phyloP scores from a whole-genome alignment of 1,140 invertebrate genomes.

The Drosophila repleta region DNA sequence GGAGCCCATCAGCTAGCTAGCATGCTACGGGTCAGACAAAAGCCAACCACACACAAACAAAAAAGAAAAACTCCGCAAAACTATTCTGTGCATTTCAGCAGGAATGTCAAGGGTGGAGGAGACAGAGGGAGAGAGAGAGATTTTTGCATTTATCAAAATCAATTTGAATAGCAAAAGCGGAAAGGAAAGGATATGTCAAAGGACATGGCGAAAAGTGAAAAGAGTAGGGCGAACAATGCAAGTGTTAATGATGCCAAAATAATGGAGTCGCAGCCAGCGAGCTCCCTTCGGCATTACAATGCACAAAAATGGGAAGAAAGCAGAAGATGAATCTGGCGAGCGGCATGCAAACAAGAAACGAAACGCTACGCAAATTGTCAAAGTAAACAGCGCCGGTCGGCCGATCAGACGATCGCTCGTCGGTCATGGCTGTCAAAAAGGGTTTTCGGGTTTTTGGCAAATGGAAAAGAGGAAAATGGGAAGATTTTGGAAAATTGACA shows the following conservation, averaged over 20 bases:
- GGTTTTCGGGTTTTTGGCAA: slow-evolving; percentile 53
- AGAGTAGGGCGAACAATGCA: slow-evolving; percentile 53
- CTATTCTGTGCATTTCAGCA: slow-evolving; percentile 62
- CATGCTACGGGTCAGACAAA: slow-evolving; percentile 25
- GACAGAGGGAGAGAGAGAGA: too few species aligned
- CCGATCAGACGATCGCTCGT: background rate
- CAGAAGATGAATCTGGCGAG: slow-evolving; percentile 30
- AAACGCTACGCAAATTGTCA: slow-evolving; percentile 52
- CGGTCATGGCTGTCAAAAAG: slow-evolving; percentile 51
- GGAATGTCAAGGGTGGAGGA: slow-evolving; percentile 34
- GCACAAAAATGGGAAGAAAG: slow-evolving; percentile 41
- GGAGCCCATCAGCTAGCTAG: background rate
- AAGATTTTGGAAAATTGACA: slow-evolving; percentile 52
- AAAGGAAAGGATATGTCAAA: slow-evolving; percentile 39
- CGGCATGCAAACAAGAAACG: slow-evolving; percentile 54
- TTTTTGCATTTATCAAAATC: slow-evolving; percentile 53
- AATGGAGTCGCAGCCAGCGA: slow-evolving; percentile 50
- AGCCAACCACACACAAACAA: slow-evolving; percentile 7
- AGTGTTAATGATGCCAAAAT: slow-evolving; percentile 82
- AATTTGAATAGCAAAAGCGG: slow-evolving; percentile 64
- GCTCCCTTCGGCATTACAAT: slow-evolving; percentile 57
- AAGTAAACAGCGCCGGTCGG: slow-evolving; percentile 49
- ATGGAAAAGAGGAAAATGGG: slow-evolving; percentile 26
- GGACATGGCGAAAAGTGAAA: slow-evolving; percentile 31
- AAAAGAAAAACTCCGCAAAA: background rate